Evolutionary conservation across 2,113 vertebrate species (phyloP).

Genomic region (Gymnorhina tibicen): DNA sequence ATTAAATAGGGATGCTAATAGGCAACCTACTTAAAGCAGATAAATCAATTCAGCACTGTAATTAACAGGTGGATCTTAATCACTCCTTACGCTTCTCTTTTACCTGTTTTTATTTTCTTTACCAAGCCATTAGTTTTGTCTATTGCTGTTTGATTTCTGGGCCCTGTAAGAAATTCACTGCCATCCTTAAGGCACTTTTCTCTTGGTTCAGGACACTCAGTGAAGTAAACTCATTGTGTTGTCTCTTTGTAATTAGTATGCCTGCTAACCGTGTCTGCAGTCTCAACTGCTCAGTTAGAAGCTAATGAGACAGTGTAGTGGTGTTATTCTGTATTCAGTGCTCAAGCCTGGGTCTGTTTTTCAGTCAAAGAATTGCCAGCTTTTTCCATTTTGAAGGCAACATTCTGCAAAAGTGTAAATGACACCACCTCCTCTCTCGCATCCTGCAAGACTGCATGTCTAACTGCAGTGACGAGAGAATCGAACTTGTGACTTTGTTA

Average conservation of each 20-base stretch:
- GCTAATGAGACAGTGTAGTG: slow-evolving; percentile 42
- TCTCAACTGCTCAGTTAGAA: slow-evolving; percentile 35
- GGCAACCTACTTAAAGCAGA: neutral
- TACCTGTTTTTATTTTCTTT: neutral
- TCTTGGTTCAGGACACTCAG: neutral
- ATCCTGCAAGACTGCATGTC: slow-evolving; percentile 30
- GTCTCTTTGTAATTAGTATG: slow-evolving; percentile 19
- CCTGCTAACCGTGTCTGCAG: slow-evolving; percentile 18
- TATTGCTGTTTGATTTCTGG: neutral
- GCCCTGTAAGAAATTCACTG: neutral
- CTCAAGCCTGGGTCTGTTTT: neutral
- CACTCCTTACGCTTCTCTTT: neutral
- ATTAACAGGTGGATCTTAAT: neutral
- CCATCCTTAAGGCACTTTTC: neutral
- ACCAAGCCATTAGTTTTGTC: neutral
- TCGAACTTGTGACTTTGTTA: slow-evolving; percentile 42
- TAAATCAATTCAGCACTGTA: neutral
- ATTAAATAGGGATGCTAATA: neutral
- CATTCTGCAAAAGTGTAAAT: slow-evolving; percentile 39
- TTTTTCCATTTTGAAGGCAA: slow-evolving; percentile 1
- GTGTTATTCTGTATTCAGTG: slow-evolving; percentile 8
- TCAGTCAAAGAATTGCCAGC: neutral
- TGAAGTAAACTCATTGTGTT: neutral
- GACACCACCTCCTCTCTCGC: slow-evolving; percentile 46
- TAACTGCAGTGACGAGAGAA: neutral